Base-by-base conservation (phyloP, 2,797 vertebrate species). In the Balearica regulorum region DNA sequence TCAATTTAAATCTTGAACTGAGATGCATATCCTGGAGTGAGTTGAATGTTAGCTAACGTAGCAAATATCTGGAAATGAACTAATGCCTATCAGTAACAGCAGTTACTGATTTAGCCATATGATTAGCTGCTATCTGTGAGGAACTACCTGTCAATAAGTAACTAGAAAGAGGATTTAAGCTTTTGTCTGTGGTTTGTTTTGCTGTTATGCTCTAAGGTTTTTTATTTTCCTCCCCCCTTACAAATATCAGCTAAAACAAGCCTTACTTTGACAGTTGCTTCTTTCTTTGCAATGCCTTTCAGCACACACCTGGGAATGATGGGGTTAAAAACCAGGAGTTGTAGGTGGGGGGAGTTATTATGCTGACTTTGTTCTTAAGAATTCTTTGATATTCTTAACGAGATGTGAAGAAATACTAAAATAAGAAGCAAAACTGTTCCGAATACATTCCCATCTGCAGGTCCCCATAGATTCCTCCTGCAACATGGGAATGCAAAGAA, bases 61-160 rank as follows among this genome's bases (percentile, higher is more conserved):
- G 26, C 26, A 39, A 51, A 77, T 57, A n/a, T 65, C 35, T 81
- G 33, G 53, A 55, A 77, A 83, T n/a, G 41, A 89, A 33, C 31
- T 60, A 93, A 90, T 51, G 48, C 17, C 39, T 94, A 28, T 35
- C 65, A 83, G 55, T 60, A 90, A 49, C 75, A 87, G 57, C 29
- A 62, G 69, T 93, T 84, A 88, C 82, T 77, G 90, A 90, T 94
- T 91, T 72, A 96, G 53, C 48, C 35, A 29, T n/a, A 55, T 33
- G 72, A 91, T 82, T 79, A 87, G 58, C 43, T 93, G 31, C 48
- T 62, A 60, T 66, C 69, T 79, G 62, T 29, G 58, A 82, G 70
- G 53, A 93, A 25, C 69, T 91, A 81, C 43, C 66, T 85, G 94
- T 83, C 64, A 94, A 41, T 92, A 62, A 87, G 37, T 84, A 91